Evolutionary conservation across 53 echinoderm and acorn worm species (phyloP), one percentile per base, ranked within the genome.

Genomic region (Zoroaster sp.): DNA sequence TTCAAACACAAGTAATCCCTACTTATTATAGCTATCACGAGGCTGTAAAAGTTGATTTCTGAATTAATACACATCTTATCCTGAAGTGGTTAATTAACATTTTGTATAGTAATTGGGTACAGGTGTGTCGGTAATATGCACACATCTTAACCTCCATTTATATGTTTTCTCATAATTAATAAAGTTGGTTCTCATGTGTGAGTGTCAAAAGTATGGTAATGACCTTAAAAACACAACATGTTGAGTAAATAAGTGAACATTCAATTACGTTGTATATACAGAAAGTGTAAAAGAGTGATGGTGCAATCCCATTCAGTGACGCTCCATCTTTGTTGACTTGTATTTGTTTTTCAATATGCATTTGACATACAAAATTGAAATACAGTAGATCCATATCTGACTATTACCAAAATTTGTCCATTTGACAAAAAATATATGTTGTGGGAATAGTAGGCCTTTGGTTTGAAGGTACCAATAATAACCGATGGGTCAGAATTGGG

Each of bases 1-100:
- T 88, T 25, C 17, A 66, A 49, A 40, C 75, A 37, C 72, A 39
- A 20, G 82, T 82, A 4, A 72, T 90, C 25, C 18, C 42, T 5
- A 90, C 90, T 14, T 40, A 83, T 72, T 90, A 90, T n/a, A 90
- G 83, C 35, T 77, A 90, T 35, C 90, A 90, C 54, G 75, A 87
- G 40, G 88, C 70, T 6, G 23, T 85, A 31, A 47, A 47, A 14
- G 49, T 47, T 14, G 15, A 47, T 15, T 47, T 13, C 17, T 47
- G 49, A 47, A 14, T 0, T 47, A 47, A 52, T 52, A 52, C 1
- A 5, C 0, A 52, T 52, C 17, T 6, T 52, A 52, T 1, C 52
- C 17, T 1, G 4, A 52, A 52, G 20, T 18, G 3, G 52, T 52
- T 1, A 52, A 52, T 52, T 52, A 0, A 52, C 52, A 52, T 47